Conservation (phyloP, 2,888 invertebrate species). For the Aelia acuminata region DNA sequence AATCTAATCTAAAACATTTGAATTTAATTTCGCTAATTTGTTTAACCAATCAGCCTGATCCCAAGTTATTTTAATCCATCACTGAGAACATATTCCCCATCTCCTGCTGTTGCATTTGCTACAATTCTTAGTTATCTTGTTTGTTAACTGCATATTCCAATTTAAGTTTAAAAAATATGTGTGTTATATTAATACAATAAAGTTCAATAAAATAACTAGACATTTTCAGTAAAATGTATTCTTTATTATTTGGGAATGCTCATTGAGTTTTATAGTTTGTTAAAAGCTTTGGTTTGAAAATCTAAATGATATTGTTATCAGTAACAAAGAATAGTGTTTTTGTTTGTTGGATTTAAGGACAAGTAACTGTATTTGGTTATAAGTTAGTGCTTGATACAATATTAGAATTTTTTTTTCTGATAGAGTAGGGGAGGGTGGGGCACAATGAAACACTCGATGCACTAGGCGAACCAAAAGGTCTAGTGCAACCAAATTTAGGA, state of each 20-base stretch:
- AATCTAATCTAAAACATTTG: conserved; percentile 41
- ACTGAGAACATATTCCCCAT: background rate
- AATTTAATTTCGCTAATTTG: background rate
- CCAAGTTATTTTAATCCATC: background rate
- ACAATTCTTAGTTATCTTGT: background rate
- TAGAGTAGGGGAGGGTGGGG: no score
- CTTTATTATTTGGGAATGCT: background rate
- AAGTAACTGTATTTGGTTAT: no score
- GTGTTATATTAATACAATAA: background rate
- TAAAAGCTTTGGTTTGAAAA: background rate
- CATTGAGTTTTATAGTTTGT: background rate
- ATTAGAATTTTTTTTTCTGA: no score
- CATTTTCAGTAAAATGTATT: background rate
- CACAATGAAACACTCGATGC: no score
- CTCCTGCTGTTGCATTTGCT: background rate
- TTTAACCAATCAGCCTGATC: conserved; percentile 14
- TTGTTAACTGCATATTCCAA: background rate
- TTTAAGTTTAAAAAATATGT: background rate
- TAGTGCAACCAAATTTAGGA: no score
- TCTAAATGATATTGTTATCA: background rate
- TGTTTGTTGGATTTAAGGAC: no score
- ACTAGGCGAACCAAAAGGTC: no score
- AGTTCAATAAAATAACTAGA: background rate
- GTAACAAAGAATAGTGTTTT: no score
- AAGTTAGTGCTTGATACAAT: no score